Conservation (phyloP, 1,140 invertebrate genomes). For the Nasonia giraulti region DNA sequence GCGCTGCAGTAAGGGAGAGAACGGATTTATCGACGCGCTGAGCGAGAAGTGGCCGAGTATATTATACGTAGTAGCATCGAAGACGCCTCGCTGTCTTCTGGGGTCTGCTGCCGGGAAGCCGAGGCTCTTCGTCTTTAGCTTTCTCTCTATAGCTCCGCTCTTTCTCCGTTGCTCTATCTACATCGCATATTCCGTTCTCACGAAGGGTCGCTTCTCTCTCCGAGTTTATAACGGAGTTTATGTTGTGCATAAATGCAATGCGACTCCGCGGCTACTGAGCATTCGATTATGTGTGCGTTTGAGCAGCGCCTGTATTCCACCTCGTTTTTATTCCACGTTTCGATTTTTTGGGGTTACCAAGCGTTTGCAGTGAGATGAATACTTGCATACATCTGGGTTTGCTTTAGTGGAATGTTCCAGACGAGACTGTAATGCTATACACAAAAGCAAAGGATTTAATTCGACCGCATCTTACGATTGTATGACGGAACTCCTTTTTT, state of each 20-base stretch:
- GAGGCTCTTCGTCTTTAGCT: neutral
- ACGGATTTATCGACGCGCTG: conserved; percentile 10
- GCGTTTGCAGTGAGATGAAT: too few species aligned
- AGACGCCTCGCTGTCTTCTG: conserved; percentile 29
- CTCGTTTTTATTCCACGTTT: neutral
- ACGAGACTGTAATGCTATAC: too few species aligned
- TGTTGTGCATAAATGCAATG: conserved; percentile 21
- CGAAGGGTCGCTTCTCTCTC: conserved; percentile 14
- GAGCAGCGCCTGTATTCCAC: neutral
- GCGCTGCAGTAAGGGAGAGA: neutral
- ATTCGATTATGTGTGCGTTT: conserved; percentile 6
- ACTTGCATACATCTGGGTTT: too few species aligned
- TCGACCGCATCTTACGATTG: neutral
- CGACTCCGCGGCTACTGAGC: conserved; percentile 9
- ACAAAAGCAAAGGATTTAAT: neutral
- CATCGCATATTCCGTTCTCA: conserved; percentile 33
- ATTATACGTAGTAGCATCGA: conserved; percentile 23
- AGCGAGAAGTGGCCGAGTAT: neutral
- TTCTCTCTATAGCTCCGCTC: neutral
- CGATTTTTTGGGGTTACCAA: neutral
- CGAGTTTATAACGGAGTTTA: conserved; percentile 24
- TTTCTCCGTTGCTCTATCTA: neutral
- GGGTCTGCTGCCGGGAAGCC: conserved; percentile 17
- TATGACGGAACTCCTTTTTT: too few species aligned
- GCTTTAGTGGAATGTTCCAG: too few species aligned